Evolutionary conservation across 2,113 vertebrate genomes (phyloP).

Genomic region (Phyllopteryx taeniolatus): DNA sequence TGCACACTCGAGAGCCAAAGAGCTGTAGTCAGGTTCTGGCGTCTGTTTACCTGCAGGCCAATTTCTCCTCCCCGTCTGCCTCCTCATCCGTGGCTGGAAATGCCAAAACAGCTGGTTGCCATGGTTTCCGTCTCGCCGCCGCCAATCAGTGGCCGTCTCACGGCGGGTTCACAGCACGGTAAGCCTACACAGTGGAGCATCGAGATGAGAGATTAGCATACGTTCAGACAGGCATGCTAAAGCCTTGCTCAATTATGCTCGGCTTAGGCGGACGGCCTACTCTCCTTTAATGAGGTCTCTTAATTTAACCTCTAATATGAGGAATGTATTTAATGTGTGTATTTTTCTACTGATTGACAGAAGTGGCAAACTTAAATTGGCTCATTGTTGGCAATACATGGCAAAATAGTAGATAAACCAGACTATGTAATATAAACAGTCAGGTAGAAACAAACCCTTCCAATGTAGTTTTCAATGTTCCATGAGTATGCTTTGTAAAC

Average conservation of each 20-base stretch:
- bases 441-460: not conserved
- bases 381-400: not conserved
- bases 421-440: not conserved
- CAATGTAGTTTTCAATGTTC: not conserved
- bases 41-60: conserved; percentile 36
- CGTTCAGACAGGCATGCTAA: conserved; percentile 31
- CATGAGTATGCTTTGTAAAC: not conserved
- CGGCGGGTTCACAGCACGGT: conserved; percentile 29
- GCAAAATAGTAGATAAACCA: not conserved
- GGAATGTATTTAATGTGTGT: not conserved
- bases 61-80: conserved; percentile 12
- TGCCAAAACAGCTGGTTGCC: conserved; percentile 67
- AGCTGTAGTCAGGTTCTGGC: not conserved
- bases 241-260: conserved; percentile 34
- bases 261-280: conserved; percentile 6
- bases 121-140: conserved; percentile 46
- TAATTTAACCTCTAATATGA: not conserved
- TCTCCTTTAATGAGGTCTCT: conserved; percentile 6
- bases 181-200: conserved; percentile 32
- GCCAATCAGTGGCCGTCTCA: conserved; percentile 49
- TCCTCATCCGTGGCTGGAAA: conserved; percentile 36
- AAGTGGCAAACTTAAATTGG: not conserved
- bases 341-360: not conserved
- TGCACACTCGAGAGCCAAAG: not conserved
- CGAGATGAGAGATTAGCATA: conserved; percentile 52